Evolutionary conservation across 2,888 invertebrate genomes (phyloP), one percentile per base, ranked within the genome.

Genomic region (Oscheius sp.): DNA sequence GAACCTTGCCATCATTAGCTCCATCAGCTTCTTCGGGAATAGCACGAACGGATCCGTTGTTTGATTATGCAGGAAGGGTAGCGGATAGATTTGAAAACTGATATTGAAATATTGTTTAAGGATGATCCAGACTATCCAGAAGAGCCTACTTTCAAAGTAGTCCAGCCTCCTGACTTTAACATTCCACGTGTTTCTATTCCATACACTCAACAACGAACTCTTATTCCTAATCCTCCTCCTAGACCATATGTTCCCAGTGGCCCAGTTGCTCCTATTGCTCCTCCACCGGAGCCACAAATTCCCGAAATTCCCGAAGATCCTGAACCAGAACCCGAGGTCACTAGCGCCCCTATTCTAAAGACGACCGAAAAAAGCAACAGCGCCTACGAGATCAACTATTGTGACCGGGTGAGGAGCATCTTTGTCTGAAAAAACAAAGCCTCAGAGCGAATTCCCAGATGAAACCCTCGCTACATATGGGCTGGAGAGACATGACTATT

Each of bases 381-480:
- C 42, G 65, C 73, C 34, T 82, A 79, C 69, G 82, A 79, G 39
- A 79, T 84, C 65, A 84, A 84, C 69, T 84, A 78, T 66, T 84
- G 84, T 61, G 76, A 83, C 53, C 71, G 69, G 37, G 75, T 75
- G 12, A 20, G 34, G 6, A 20, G 12, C 3, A 12, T 10, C 25
- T 8, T n/a, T n/a, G n/a, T 0, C 8, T 31, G 15, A 29, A 12
- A 31, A 46, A 27, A 25, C 27, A 20, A 50, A 34, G n/a, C 33
- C 65, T 64, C 39, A 75, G 69, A 33, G n/a, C 23, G 80, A 80
- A 58, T 80, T 77, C 53, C 73, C 80, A 0, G 79, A 81, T 61
- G 76, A 77, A 0, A 72, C 73, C 2, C 72, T 84, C 3, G 74
- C 71, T 5, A 50, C 66, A n/a, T 79, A 80, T 63, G 74, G 74